These are phyloP conservation scores for Meriones psammophilus DNA, from an alignment of 2,797 vertebrate species.

Conservation along the genomic window DNA sequence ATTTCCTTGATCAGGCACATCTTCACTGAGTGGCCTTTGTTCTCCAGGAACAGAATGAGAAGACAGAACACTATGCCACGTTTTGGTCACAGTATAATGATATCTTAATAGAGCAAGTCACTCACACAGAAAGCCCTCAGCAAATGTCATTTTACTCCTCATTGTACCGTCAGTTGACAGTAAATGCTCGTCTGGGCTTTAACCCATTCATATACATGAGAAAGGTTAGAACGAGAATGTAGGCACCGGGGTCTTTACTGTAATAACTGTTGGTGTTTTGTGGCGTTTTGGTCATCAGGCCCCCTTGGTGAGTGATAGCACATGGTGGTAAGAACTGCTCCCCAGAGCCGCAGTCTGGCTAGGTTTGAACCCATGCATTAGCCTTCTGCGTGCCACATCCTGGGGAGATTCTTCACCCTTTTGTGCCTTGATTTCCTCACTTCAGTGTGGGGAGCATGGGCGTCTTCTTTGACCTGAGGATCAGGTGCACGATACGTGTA, in stretches of 20 bases:
- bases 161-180: neutral
- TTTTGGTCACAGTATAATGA: slow-evolving; percentile 50
- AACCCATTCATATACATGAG: neutral
- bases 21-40: neutral
- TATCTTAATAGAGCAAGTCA: slow-evolving; percentile 21
- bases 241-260: neutral
- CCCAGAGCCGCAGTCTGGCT: neutral
- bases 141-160: neutral
- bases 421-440: slow-evolving; percentile 55
- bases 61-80: neutral
- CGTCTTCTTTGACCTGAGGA: slow-evolving; percentile 14
- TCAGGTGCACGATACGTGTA: neutral
- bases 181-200: slow-evolving; percentile 1
- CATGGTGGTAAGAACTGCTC: neutral
- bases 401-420: neutral
- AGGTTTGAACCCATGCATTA: neutral
- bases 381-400: neutral
- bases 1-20: neutral
- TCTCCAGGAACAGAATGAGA: neutral
- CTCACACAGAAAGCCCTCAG: neutral
- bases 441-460: neutral
- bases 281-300: neutral
- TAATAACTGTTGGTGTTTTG: neutral
- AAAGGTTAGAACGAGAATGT: neutral
- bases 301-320: neutral